Percentiles rank a stretch among this genome's conserved stretches.
Evolutionary conservation across 2,797 vertebrate genomes (phyloP).

Genomic region (Ciconia nigra): DNA sequence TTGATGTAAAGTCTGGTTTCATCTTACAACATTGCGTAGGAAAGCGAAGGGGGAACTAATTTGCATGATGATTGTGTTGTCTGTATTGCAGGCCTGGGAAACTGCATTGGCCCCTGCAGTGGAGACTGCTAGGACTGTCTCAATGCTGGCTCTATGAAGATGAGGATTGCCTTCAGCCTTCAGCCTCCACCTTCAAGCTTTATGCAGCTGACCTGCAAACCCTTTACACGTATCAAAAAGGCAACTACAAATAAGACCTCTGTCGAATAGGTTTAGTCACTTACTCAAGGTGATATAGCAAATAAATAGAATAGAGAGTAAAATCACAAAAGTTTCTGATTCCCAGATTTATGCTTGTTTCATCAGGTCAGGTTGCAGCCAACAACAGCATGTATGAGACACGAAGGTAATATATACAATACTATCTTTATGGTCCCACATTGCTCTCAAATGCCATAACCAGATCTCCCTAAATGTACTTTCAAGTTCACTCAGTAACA

Average conservation of each 20-base stretch:
- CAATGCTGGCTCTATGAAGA: neutral
- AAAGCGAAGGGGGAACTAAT: neutral
- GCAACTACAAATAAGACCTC: neutral
- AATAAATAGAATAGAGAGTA: neutral
- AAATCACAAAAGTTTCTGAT: neutral
- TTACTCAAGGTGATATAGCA: neutral
- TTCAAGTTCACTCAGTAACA: conserved; percentile 35
- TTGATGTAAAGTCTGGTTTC: neutral
- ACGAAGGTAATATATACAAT: conserved; percentile 32
- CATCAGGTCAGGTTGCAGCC: neutral
- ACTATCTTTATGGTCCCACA: neutral
- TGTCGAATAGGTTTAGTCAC: neutral
- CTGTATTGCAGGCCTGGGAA: neutral
- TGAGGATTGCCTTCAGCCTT: neutral
- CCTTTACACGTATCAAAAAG: neutral
- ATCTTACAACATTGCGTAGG: neutral
- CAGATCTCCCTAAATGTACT: neutral
- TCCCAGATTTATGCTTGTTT: neutral
- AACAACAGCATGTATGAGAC: conserved; percentile 37
- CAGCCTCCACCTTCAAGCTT: neutral
- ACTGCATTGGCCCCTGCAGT: neutral
- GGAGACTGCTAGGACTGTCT: neutral
- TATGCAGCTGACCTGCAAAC: neutral
- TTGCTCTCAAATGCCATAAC: conserved; percentile 25
- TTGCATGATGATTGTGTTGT: neutral